Conservation (phyloP, 2,888 invertebrate genomes). For the Heliothis peltigera region DNA sequence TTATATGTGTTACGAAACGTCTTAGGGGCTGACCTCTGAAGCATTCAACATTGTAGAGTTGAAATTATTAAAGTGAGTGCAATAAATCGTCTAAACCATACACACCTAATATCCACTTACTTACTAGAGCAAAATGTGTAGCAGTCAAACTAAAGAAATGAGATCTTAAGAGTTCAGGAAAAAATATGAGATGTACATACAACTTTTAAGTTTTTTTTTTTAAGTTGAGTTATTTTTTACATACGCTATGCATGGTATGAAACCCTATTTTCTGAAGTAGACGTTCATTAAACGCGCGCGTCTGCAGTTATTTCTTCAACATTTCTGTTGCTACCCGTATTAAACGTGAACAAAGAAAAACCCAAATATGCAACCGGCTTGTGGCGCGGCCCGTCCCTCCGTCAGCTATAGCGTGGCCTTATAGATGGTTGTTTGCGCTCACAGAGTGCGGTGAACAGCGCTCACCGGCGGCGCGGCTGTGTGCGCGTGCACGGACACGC, state of each 20-base stretch:
- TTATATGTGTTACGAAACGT: too few species aligned
- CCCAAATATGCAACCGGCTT: slow-evolving; percentile 74
- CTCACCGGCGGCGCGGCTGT: slow-evolving; percentile 85
- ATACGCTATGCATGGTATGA: not conserved
- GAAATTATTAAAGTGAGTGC: too few species aligned
- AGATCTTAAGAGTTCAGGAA: too few species aligned
- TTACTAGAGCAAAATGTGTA: too few species aligned
- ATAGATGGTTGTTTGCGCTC: slow-evolving; percentile 91
- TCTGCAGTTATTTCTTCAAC: slow-evolving; percentile 25
- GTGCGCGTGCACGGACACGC: slow-evolving; percentile 78
- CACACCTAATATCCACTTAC: too few species aligned
- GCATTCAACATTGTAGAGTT: too few species aligned
- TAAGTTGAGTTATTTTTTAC: not conserved
- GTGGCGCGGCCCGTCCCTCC: slow-evolving; percentile 84
- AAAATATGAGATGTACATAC: not conserved
- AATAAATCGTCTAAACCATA: too few species aligned
- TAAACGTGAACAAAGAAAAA: slow-evolving; percentile 70
- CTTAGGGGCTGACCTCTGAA: too few species aligned
- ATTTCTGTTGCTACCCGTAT: slow-evolving; percentile 41
- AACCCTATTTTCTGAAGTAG: not conserved
- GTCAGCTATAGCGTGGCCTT: slow-evolving; percentile 90
- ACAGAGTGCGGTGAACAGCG: slow-evolving; percentile 91
- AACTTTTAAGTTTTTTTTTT: not conserved
- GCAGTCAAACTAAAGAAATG: too few species aligned
- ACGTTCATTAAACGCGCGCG: slow-evolving; percentile 3